Base-by-base conservation (phyloP, 2,797 vertebrate genomes). In the Eleutherodactylus coqui region DNA sequence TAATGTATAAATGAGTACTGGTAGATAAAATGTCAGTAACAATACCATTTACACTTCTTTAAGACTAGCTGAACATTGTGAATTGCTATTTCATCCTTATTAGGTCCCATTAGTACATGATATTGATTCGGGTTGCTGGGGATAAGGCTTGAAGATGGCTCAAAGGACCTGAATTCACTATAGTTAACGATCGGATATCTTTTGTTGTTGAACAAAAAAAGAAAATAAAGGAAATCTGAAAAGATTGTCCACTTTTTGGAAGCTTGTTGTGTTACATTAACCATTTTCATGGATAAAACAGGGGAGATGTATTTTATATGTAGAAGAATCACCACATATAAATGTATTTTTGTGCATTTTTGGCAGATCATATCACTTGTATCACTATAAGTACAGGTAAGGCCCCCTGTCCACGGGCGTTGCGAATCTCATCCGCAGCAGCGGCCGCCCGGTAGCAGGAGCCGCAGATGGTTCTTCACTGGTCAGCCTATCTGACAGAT, bases 31-130 rank as follows among this genome's bases (percentile, higher is more conserved):
- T 49, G 16, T 49, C 64, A 70, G 36, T 41, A 70, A 41, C 67
- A 70, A 76, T 53, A 76, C 11, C 32, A 70, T 70, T 41, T 41
- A 53, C 32, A 21, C 75, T 53, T 53, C 47, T 51, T 21, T 0
- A 17, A 32, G 75, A 34, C 47, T 6, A 76, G 29, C n/a, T 76
- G 38, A 21, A 76, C 49, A 76, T 34, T 24, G 29, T 24, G 27
- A 34, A 53, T 34, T 76, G 47, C 27, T 76, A 49, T 53, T 76
- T 53, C 75, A 53, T 47, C 75, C n/a, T 76, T 76, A 53, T 53
- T 53, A 76, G 29, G 47, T 13, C 49, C 19, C 47, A 53, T 76
- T 19, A 76, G 75, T 53, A 76, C 29, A 76, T 13, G 27, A 49
- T 47, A 75, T 75, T 75, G 70, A 75, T 75, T 75, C n/a, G 14